A percentile compares a stretch with the other conserved stretches of the same genome.
phyloP scores from a whole-genome alignment of 1,140 invertebrate species.

The Paraescarpia echinospica region DNA sequence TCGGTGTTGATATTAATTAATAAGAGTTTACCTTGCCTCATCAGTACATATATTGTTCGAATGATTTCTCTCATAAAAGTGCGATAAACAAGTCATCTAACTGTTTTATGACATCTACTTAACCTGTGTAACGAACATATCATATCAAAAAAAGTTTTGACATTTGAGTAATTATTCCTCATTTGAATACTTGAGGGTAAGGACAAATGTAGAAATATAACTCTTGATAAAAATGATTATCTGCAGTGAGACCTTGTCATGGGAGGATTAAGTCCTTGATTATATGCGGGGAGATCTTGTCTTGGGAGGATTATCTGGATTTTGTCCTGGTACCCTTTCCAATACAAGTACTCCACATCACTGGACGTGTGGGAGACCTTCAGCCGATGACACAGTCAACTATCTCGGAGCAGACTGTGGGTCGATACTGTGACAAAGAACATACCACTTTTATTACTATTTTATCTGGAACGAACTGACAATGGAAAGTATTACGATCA shows the following conservation, averaged over 20 bases:
- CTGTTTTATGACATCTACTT: neutral
- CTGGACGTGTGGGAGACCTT: neutral
- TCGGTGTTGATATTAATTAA: neutral
- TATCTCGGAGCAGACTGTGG: neutral
- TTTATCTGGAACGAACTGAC: neutral
- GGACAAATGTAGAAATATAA: neutral
- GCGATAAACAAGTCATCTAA: neutral
- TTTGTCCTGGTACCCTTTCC: too few relatives aligned
- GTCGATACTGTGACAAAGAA: neutral
- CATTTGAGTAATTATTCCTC: neutral
- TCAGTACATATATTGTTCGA: neutral
- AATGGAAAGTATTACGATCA: neutral
- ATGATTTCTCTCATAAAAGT: neutral
- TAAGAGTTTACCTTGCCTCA: neutral
- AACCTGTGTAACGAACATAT: neutral
- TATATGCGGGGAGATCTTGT: too few relatives aligned
- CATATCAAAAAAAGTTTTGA: neutral
- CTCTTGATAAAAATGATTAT: neutral
- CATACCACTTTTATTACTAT: neutral
- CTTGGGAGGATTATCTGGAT: too few relatives aligned
- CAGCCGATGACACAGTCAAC: neutral
- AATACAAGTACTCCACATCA: neutral
- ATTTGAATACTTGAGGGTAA: neutral
- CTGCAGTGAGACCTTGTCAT: neutral
- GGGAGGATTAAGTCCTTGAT: too few relatives aligned